These are phyloP conservation scores for Aselliscus stoliczkanus DNA, from an alignment of 2,797 vertebrate genomes.

Conservation along the genomic window DNA sequence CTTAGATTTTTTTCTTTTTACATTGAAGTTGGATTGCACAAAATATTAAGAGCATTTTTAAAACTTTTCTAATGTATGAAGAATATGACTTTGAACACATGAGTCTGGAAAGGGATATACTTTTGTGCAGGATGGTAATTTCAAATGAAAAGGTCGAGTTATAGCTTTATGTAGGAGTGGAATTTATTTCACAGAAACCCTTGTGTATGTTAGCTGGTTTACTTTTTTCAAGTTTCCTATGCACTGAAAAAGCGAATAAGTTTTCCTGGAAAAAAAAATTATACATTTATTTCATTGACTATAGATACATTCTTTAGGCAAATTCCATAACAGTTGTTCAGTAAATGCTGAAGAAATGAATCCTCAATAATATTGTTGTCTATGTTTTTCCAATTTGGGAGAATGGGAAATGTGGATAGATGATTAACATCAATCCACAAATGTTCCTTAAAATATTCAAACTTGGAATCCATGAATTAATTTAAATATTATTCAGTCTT, in stretches of 20 bases:
- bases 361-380: neutral
- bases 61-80: neutral
- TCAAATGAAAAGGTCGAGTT: neutral
- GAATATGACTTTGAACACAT: neutral
- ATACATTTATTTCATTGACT: neutral
- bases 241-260: neutral
- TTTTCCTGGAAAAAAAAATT: neutral
- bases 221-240: neutral
- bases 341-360: neutral
- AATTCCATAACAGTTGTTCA: neutral
- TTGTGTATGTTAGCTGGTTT: neutral
- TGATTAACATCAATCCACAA: neutral
- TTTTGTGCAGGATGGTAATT: conserved; percentile 10
- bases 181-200: neutral
- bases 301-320: neutral
- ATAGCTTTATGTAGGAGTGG: neutral
- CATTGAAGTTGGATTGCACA: neutral
- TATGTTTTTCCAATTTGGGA: neutral
- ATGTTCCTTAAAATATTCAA: neutral
- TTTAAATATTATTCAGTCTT: neutral
- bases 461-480: neutral
- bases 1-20: neutral
- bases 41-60: conserved; percentile 14
- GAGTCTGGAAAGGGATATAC: neutral
- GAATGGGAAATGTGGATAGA: neutral